Percentiles rank a stretch among this genome's conserved stretches.
Conservation (phyloP, 2,888 invertebrate species). For the Oxyscelio sp. region DNA sequence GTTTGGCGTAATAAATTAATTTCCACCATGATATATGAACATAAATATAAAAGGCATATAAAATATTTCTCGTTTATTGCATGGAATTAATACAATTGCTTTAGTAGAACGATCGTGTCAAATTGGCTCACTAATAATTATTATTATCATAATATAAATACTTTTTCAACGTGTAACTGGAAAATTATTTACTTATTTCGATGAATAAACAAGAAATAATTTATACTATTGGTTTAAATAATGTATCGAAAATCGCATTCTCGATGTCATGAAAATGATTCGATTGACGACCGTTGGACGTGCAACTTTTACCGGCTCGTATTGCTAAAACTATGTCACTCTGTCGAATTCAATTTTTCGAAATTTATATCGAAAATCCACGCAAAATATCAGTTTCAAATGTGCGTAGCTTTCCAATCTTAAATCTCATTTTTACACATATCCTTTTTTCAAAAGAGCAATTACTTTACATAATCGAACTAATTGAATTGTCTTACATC, state of each 20-base stretch:
- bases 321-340: slow-evolving; percentile 63
- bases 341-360: slow-evolving; percentile 37
- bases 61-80: slow-evolving; percentile 33
- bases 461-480: slow-evolving; percentile 17
- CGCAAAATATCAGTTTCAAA: slow-evolving; percentile 40
- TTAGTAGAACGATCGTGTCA: neutral
- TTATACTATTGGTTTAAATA: slow-evolving; percentile 40
- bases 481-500: slow-evolving; percentile 9
- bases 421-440: slow-evolving; percentile 19
- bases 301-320: slow-evolving; percentile 63
- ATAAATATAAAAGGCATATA: slow-evolving; percentile 20
- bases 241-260: slow-evolving; percentile 51
- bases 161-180: slow-evolving; percentile 19
- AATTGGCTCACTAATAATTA: slow-evolving; percentile 9
- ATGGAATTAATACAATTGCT: slow-evolving; percentile 13
- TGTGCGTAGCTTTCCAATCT: slow-evolving; percentile 35
- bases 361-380: slow-evolving; percentile 47
- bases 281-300: slow-evolving; percentile 68
- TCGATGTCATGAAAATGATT: slow-evolving; percentile 62
- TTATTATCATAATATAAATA: slow-evolving; percentile 45
- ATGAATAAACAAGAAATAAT: slow-evolving; percentile 40
- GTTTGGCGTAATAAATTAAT: slow-evolving; percentile 69
- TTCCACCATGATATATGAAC: slow-evolving; percentile 67
- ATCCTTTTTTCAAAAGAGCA: slow-evolving; percentile 3
- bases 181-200: slow-evolving; percentile 29